Base-by-base conservation (phyloP, 2,113 vertebrate species). In the Leuciscus idus region DNA sequence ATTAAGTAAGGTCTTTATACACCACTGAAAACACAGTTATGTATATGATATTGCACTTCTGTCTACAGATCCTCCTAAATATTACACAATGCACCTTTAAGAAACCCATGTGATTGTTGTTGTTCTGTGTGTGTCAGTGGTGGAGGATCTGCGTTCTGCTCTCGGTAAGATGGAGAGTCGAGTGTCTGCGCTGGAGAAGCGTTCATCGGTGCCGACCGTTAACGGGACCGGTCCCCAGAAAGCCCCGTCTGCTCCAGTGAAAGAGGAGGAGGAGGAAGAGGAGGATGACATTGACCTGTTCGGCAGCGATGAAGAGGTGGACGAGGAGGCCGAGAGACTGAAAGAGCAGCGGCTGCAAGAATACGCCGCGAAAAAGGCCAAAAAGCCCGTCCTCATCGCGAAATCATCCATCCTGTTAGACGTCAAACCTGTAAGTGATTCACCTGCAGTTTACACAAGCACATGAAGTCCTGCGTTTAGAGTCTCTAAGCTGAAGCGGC, bases 381-480 rank as follows among this genome's bases (percentile, higher is more conserved):
- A 96, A 92, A 99, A 99, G 86, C 97, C 98, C 0, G 86, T 89
- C 0, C 92, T 98, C 43, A 97, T 98, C 9, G 98, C 98, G 76
- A 99, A 99, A 89, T 99, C 98, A 4, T 99, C 98, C 36, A 98
- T 99, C 92, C 93, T 99, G 8, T 87, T 99, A 90, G 98, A 99
- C 0, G 97, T 99, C 66, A 99, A 99, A 70, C 98, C 98, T 0
- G 98, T 99, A 93, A 86, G 97, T 5, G 48, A 30, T 66, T 5
- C 8, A 0, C 46, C 74, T 76, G 23, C 70, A 74, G 39, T 33
- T 59, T 8, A 48, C 46, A 48, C 46, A 48, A 2, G 11, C 12
- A 8, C 46, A 48, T 11, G 46, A 48, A 11, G 46, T 46, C 46
- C 46, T 46, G 46, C 30, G 30, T 4, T 43, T 0, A 43, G 39